phyloP scores from a whole-genome alignment of 2,797 vertebrate genomes.

The Eleutherodactylus coqui region DNA sequence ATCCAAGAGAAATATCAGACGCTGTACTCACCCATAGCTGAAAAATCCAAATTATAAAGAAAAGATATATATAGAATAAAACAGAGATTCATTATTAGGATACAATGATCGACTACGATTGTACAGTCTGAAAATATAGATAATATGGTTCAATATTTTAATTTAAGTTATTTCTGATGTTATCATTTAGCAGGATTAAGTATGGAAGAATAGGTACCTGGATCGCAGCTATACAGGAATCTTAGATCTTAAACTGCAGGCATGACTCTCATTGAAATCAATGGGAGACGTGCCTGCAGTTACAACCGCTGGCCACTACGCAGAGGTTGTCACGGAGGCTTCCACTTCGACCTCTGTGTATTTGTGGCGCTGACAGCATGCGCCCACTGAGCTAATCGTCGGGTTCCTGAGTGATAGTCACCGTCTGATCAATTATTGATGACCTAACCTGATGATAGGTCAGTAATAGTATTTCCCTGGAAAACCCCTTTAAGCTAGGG shows the following conservation, averaged over 20 bases:
- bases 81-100: conserved; percentile 16
- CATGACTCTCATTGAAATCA: too few relatives aligned
- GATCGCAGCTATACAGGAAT: background rate
- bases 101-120: background rate
- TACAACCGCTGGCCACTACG: too few relatives aligned
- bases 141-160: background rate
- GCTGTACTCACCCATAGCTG: conserved; percentile 60
- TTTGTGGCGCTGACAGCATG: too few relatives aligned
- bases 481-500: too few relatives aligned
- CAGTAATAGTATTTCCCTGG: too few relatives aligned
- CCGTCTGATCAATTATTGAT: too few relatives aligned
- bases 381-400: too few relatives aligned
- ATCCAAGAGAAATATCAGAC: conserved; percentile 4
- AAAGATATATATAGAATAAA: conserved; percentile 10
- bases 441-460: too few relatives aligned
- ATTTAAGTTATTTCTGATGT: background rate
- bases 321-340: too few relatives aligned
- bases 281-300: too few relatives aligned
- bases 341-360: too few relatives aligned
- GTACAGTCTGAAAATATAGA: background rate
- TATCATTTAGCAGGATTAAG: background rate
- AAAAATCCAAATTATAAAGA: conserved; percentile 28
- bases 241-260: background rate
- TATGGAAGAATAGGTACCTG: background rate
- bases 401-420: too few relatives aligned